phyloP scores from a whole-genome alignment of 2,113 vertebrate genomes.

The Pachycephala philippinensis region DNA sequence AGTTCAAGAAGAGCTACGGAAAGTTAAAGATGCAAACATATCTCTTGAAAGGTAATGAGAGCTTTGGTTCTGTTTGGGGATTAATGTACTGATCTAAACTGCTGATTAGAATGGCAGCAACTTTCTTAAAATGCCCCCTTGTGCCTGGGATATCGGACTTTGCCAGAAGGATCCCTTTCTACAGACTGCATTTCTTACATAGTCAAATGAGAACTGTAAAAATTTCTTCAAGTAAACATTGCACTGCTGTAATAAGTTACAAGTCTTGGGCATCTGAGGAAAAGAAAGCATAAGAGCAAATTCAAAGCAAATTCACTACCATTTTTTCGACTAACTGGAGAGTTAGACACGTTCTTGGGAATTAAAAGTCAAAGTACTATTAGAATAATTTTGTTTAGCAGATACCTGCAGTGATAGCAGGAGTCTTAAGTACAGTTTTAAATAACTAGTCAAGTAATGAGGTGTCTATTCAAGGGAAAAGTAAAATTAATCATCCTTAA shows the following conservation, averaged over 20 bases:
- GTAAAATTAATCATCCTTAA: not conserved
- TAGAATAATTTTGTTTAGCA: not conserved
- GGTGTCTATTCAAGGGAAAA: not conserved
- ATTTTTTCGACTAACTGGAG: not conserved
- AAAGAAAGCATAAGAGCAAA: not conserved
- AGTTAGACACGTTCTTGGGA: not conserved
- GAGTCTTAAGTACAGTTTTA: not conserved
- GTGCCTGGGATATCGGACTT: not conserved
- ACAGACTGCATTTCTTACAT: not conserved
- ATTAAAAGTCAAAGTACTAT: not conserved
- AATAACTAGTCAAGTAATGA: not conserved
- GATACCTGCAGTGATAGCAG: not conserved
- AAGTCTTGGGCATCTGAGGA: not conserved
- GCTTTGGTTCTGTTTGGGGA: not conserved
- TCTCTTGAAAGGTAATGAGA: conserved; percentile 86
- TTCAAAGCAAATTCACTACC: not conserved
- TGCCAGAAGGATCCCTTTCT: not conserved
- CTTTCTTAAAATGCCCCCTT: not conserved
- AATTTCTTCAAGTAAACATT: not conserved
- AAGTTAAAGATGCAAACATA: conserved; percentile 85
- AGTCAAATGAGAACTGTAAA: not conserved
- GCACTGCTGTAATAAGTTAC: not conserved
- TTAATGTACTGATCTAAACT: not conserved
- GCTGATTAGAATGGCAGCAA: not conserved
- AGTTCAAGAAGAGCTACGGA: conserved; percentile 90